These are phyloP conservation scores for Mythimna impura DNA, from an alignment of 2,888 invertebrate genomes.

Conservation along the genomic window DNA sequence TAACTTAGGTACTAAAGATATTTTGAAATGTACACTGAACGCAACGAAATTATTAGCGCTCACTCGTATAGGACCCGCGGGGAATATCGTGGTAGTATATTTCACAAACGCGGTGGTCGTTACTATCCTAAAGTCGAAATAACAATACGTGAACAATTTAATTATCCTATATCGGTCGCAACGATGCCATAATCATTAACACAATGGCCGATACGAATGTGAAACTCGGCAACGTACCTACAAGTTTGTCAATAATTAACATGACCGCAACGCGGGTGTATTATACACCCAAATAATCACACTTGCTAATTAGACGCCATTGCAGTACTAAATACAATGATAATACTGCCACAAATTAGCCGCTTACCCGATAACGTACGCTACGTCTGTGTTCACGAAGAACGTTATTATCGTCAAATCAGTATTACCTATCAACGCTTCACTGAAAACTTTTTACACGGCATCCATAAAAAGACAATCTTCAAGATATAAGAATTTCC, in stretches of 20 bases:
- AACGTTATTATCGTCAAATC: conserved; percentile 31
- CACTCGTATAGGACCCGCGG: conserved; percentile 32
- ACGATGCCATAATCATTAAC: conserved; percentile 68
- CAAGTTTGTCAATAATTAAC: conserved; percentile 73
- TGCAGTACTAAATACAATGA: conserved; percentile 65
- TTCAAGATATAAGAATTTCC: conserved; percentile 62
- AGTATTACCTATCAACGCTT: conserved; percentile 47
- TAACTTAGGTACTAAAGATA: background rate
- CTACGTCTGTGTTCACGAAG: background rate
- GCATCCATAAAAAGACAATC: conserved; percentile 70
- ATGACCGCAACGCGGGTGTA: conserved; percentile 66
- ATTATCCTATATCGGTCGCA: conserved; percentile 64
- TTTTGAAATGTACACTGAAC: conserved; percentile 7
- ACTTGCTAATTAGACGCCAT: conserved; percentile 69
- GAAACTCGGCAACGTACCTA: conserved; percentile 51
- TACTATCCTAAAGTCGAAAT: conserved; percentile 50
- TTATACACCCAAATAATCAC: conserved; percentile 70
- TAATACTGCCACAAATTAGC: conserved; percentile 60
- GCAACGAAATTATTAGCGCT: conserved; percentile 14
- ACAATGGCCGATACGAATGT: conserved; percentile 60
- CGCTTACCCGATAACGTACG: conserved; percentile 23
- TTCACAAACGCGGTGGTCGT: conserved; percentile 11
- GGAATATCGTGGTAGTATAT: conserved; percentile 28
- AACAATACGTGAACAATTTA: conserved; percentile 60
- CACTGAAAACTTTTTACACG: conserved; percentile 64